phyloP scores from a whole-genome alignment of 2,113 vertebrate species.

The Centropus unirufus region DNA sequence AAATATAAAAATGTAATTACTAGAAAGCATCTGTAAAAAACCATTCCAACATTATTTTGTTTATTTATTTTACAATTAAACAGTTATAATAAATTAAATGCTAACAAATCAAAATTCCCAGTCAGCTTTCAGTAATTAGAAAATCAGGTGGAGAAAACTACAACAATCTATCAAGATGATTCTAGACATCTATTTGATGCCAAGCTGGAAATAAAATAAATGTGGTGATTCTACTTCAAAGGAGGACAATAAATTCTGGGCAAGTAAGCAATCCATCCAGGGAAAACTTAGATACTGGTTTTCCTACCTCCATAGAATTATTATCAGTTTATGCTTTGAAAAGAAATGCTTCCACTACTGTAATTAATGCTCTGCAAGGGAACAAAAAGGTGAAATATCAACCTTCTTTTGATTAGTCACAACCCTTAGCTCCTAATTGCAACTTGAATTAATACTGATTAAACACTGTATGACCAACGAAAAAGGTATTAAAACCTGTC shows the following conservation, averaged over 20 bases:
- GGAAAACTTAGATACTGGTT: not conserved
- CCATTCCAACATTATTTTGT: not conserved
- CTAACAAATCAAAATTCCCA: not conserved
- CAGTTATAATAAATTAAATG: not conserved
- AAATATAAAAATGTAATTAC: conserved; percentile 57
- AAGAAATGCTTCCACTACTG: not conserved
- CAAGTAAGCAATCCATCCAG: not conserved
- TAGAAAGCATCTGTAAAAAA: not conserved
- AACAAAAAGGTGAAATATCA: not conserved
- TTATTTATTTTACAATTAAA: conserved; percentile 38
- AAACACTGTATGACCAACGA: not conserved
- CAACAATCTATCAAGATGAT: not conserved
- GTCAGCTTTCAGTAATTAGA: conserved; percentile 28
- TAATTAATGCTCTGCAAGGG: not conserved
- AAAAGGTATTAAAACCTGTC: not conserved
- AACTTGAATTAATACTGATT: not conserved
- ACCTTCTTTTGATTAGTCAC: not conserved
- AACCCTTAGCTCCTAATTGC: not conserved
- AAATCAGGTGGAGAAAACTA: conserved; percentile 6
- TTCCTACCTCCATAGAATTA: not conserved
- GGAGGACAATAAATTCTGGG: conserved; percentile 6
- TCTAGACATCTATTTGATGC: conserved; percentile 1
- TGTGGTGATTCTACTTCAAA: not conserved
- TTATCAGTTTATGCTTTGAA: not conserved
- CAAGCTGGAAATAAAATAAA: conserved; percentile 30